A percentile compares a stretch with the other conserved stretches of the same genome.
Conservation (phyloP, 2,888 invertebrate species). For the Pachymerium ferrugineum region DNA sequence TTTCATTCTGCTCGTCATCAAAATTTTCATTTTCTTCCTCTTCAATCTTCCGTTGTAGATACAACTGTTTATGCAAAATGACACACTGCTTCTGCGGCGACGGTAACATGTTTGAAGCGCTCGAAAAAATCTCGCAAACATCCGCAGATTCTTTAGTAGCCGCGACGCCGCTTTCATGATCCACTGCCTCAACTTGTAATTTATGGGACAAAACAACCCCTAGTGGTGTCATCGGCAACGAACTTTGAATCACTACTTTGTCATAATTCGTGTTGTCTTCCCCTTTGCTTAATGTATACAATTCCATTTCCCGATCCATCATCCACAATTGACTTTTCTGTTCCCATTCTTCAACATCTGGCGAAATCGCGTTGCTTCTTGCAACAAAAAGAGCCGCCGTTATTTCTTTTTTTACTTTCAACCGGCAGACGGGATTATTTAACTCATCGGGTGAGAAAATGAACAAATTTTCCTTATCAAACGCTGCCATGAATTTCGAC, state of each 20-base stretch:
- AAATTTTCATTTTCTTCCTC: not conserved
- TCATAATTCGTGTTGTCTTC: too few relatives aligned
- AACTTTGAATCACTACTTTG: too few relatives aligned
- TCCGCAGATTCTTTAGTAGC: not conserved
- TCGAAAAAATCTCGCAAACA: not conserved
- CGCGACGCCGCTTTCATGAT: not conserved
- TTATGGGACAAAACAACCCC: too few relatives aligned
- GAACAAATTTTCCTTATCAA: not conserved
- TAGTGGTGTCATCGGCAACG: too few relatives aligned
- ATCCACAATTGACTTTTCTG: too few relatives aligned
- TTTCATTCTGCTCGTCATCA: not conserved
- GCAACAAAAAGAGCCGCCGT: not conserved
- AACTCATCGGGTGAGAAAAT: not conserved
- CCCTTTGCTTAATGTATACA: too few relatives aligned
- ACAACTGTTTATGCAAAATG: not conserved
- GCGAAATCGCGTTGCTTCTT: not conserved
- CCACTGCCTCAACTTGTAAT: too few relatives aligned
- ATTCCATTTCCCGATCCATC: too few relatives aligned
- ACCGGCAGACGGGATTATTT: not conserved
- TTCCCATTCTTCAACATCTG: too few relatives aligned
- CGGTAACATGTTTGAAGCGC: not conserved
- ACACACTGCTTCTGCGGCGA: not conserved
- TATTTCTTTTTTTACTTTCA: not conserved
- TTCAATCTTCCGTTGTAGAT: not conserved
- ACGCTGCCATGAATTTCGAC: not conserved